phyloP scores from a whole-genome alignment of 1,140 invertebrate genomes.

The Lordiphosa mommai region DNA sequence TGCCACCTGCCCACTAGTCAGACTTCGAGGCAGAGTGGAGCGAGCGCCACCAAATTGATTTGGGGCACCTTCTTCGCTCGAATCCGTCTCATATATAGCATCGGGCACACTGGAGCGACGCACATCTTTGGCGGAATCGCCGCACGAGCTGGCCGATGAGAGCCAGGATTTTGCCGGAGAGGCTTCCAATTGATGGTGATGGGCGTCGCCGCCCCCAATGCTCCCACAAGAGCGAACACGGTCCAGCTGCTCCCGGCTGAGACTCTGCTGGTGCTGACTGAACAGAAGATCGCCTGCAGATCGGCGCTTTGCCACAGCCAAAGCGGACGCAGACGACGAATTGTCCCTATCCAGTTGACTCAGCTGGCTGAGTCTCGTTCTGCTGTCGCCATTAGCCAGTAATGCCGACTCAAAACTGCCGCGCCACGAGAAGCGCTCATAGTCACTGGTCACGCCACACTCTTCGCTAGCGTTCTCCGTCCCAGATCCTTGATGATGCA shows the following conservation, averaged over 20 bases:
- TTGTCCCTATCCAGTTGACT: conserved; percentile 83
- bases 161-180: conserved; percentile 81
- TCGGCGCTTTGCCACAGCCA: conserved; percentile 86
- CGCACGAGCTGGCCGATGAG: conserved; percentile 56
- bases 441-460: conserved; percentile 88
- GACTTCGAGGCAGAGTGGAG: conserved; percentile 84
- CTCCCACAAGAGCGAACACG: conserved; percentile 90
- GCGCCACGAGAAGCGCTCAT: conserved; percentile 93
- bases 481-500: neutral
- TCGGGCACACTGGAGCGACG: conserved; percentile 85
- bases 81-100: conserved; percentile 84
- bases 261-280: conserved; percentile 87
- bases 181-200: conserved; percentile 81
- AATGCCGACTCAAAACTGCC: conserved; percentile 94
- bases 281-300: conserved; percentile 89
- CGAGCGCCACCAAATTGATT: conserved; percentile 79
- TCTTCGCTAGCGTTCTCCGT: conserved; percentile 83
- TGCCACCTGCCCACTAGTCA: conserved; percentile 81
- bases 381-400: conserved; percentile 88
- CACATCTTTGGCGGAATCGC: conserved; percentile 69
- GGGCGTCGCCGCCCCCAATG: conserved; percentile 84
- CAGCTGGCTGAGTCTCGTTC: conserved; percentile 86
- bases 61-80: conserved; percentile 84
- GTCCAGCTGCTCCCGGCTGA: conserved; percentile 87
- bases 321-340: conserved; percentile 83